phyloP scores from a whole-genome alignment of 2,113 vertebrate species.

The Rynchops niger region DNA sequence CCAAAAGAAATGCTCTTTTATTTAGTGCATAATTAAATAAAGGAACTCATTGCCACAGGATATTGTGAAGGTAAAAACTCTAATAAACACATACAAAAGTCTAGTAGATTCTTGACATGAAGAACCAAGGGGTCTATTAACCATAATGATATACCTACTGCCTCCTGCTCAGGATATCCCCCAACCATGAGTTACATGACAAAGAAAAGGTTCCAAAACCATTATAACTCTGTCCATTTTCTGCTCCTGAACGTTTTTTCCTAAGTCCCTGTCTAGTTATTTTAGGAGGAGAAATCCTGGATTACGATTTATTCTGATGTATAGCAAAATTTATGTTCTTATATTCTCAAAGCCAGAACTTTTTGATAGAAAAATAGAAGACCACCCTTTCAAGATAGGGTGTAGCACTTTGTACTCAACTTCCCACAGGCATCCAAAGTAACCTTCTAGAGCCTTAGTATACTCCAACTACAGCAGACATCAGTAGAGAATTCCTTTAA shows the following conservation, averaged over 20 bases:
- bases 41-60: neutral
- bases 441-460: neutral
- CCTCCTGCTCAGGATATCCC: neutral
- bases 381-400: neutral
- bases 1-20: neutral
- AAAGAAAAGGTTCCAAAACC: neutral
- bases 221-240: neutral
- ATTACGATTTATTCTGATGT: neutral
- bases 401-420: neutral
- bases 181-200: neutral
- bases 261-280: neutral
- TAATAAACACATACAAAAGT: neutral
- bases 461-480: neutral
- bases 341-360: neutral
- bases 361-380: neutral
- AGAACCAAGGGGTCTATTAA: neutral
- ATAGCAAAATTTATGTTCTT: neutral
- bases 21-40: neutral
- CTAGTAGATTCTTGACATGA: neutral
- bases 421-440: neutral
- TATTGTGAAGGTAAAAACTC: neutral
- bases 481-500: neutral
- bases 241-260: neutral
- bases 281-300: neutral
- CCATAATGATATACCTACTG: neutral